phyloP scores from a whole-genome alignment of 2,888 invertebrate species.

The Theristus sp. region DNA sequence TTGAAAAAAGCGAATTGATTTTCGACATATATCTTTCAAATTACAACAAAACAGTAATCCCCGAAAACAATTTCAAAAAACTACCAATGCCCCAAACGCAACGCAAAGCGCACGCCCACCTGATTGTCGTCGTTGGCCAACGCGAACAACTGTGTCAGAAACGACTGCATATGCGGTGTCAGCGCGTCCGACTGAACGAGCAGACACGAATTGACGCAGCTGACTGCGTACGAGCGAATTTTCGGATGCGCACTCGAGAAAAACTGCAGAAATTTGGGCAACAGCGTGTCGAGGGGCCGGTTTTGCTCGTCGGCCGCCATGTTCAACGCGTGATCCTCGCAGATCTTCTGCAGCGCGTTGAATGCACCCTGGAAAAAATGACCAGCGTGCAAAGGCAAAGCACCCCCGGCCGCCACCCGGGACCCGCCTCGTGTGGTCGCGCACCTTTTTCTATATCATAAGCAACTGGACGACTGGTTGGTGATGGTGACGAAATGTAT shows the following conservation, averaged over 20 bases:
- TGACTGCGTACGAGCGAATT: conserved; percentile 90
- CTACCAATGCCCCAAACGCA: no score
- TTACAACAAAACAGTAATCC: no score
- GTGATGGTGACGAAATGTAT: no score
- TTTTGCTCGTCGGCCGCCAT: conserved; percentile 71
- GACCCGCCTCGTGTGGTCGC: no score
- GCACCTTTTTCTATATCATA: no score
- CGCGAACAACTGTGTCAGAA: conserved; percentile 80
- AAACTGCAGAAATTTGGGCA: conserved; percentile 91
- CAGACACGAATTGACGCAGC: conserved; percentile 95
- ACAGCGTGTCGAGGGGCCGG: conserved; percentile 73
- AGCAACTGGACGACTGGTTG: no score
- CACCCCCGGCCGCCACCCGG: neutral
- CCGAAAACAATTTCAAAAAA: no score
- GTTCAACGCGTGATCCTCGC: conserved; percentile 87
- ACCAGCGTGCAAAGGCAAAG: neutral
- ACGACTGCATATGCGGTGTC: conserved; percentile 78
- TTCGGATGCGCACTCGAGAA: conserved; percentile 82
- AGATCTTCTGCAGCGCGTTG: conserved; percentile 92
- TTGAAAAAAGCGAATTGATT: no score
- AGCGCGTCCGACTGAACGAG: conserved; percentile 76
- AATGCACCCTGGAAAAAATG: conserved; percentile 57
- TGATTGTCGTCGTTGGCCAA: conserved; percentile 77
- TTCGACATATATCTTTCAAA: no score
- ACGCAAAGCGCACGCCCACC: no score